Evolutionary conservation across 2,797 vertebrate genomes (phyloP).

Genomic region (Anniella stebbinsi): DNA sequence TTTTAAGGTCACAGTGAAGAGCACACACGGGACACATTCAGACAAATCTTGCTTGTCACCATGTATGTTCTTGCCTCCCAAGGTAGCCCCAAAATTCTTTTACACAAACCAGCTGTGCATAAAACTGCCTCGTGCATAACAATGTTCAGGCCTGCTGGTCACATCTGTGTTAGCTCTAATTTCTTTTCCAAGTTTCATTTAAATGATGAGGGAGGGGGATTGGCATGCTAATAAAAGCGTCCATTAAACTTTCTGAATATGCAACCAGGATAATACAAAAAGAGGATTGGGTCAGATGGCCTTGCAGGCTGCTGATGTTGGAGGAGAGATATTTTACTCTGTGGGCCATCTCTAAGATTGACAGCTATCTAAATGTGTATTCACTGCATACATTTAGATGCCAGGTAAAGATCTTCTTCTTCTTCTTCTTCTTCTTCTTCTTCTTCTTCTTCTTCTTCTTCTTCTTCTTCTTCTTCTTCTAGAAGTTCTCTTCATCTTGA

Average conservation of each 20-base stretch:
- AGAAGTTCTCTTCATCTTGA: too few relatives aligned
- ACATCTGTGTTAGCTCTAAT: not conserved
- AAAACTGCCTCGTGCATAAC: not conserved
- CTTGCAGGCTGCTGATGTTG: not conserved
- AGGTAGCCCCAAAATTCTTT: constrained; percentile 9
- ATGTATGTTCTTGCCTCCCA: not conserved
- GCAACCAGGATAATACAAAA: not conserved
- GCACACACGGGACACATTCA: not conserved
- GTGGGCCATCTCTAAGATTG: not conserved
- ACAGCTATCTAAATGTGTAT: not conserved
- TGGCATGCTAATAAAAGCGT: constrained; percentile 26
- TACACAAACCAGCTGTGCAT: not conserved
- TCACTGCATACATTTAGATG: too few relatives aligned
- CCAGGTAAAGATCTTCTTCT: too few relatives aligned
- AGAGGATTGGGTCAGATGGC: not conserved
- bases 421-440: too few relatives aligned
- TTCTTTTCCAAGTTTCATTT: constrained; percentile 39
- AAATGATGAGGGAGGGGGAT: not conserved
- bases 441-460: too few relatives aligned
- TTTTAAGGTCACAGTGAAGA: not conserved
- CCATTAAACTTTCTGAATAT: constrained; percentile 12
- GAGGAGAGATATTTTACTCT: not conserved
- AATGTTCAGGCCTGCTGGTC: not conserved
- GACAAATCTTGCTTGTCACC: constrained; percentile 33
- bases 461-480: too few relatives aligned